Conservation (phyloP, 2,888 invertebrate species). For the Drosophila barbarae region DNA sequence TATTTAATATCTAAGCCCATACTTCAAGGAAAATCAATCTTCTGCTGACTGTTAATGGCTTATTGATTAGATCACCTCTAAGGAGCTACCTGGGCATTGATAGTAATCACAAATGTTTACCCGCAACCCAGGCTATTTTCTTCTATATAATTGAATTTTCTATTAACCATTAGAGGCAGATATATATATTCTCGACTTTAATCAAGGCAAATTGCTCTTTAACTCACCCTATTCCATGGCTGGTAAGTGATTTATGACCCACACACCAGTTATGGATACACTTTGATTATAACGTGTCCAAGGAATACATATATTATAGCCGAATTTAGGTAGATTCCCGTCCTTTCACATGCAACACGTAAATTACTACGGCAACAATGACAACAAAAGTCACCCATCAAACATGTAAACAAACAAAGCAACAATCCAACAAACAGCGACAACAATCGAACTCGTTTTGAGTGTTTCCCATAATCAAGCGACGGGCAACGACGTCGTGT, state of each 20-base stretch:
- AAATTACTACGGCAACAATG: conserved; percentile 27
- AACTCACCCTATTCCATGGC: background rate
- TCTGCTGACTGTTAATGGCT: background rate
- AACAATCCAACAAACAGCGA: conserved; percentile 46
- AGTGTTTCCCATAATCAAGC: conserved; percentile 68
- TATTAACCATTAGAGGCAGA: conserved; percentile 13
- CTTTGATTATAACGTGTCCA: conserved; percentile 10
- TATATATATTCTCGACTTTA: conserved; percentile 5
- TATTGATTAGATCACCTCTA: conserved; percentile 19
- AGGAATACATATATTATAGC: background rate
- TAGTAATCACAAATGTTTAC: conserved; percentile 16
- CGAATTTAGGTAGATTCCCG: background rate
- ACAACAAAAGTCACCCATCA: conserved; percentile 26
- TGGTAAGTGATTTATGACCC: conserved; percentile 26
- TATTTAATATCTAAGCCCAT: background rate
- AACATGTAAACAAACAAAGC: conserved; percentile 49
- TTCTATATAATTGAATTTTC: conserved; percentile 20
- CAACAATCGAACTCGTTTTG: conserved; percentile 67
- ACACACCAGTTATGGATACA: conserved; percentile 9
- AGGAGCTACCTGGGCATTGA: background rate
- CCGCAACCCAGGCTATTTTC: conserved; percentile 13
- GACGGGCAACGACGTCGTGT: conserved; percentile 48
- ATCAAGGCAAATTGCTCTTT: conserved; percentile 17
- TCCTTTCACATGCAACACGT: conserved; percentile 36
- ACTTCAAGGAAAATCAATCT: background rate